Evolutionary conservation across 2,113 vertebrate species (phyloP).

Genomic region (Dipodomys merriami): DNA sequence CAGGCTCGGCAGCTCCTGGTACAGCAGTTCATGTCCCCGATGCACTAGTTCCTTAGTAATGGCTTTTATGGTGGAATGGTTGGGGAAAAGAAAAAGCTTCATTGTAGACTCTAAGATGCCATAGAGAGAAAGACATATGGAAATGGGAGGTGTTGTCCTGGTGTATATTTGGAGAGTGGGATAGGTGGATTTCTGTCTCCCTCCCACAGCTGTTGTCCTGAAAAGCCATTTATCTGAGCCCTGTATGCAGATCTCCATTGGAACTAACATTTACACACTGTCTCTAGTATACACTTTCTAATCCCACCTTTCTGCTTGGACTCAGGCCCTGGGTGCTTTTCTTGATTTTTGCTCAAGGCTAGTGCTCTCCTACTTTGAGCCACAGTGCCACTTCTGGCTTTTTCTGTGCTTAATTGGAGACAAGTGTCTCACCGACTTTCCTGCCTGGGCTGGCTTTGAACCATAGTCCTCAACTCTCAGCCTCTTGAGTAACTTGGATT

Average conservation of each 20-base stretch:
- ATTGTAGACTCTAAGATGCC: neutral
- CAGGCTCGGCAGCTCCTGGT: neutral
- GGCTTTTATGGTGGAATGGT: neutral
- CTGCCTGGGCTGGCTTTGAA: too few relatives aligned
- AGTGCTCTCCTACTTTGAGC: too few relatives aligned
- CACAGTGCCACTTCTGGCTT: too few relatives aligned
- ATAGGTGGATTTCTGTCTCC: accelerated
- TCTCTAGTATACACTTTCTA: neutral
- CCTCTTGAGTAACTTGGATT: too few relatives aligned
- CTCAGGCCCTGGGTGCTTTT: too few relatives aligned
- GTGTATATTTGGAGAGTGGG: neutral
- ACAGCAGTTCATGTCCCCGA: neutral
- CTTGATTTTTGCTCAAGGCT: too few relatives aligned
- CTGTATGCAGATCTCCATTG: neutral
- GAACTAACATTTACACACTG: neutral
- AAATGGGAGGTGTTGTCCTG: neutral
- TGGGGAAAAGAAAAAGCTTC: neutral
- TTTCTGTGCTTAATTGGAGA: too few relatives aligned
- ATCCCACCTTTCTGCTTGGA: too few relatives aligned
- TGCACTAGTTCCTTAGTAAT: neutral
- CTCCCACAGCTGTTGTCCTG: neutral
- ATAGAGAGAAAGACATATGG: neutral
- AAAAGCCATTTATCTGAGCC: neutral
- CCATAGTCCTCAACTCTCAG: too few relatives aligned
- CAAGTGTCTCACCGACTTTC: too few relatives aligned